Evolutionary conservation across 2,113 vertebrate species (phyloP).

Genomic region (Python bivittatus): DNA sequence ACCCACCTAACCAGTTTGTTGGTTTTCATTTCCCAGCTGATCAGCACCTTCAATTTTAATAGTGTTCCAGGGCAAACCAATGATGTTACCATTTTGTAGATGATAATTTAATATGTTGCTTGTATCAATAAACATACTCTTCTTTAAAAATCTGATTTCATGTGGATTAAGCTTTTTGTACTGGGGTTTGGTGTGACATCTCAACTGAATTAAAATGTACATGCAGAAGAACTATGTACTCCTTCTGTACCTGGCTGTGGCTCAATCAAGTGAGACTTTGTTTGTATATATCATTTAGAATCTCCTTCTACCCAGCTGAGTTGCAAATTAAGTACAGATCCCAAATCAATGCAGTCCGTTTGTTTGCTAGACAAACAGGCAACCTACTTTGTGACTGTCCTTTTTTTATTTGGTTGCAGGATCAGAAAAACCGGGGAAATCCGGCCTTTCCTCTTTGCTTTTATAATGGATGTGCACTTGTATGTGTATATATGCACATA

Average conservation of each 20-base stretch:
- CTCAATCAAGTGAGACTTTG: background rate
- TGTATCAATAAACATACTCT: background rate
- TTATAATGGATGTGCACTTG: background rate
- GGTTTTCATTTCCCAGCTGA: background rate
- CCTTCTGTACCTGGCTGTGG: background rate
- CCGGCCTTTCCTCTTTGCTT: background rate
- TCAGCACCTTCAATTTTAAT: background rate
- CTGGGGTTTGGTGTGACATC: background rate
- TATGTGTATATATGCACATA: background rate
- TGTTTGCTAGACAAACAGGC: constrained; percentile 6
- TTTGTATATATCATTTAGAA: background rate
- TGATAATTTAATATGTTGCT: background rate
- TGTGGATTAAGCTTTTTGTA: background rate
- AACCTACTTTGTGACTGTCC: background rate
- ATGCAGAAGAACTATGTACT: background rate
- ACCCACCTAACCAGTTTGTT: background rate
- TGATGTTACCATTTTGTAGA: background rate
- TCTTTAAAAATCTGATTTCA: background rate
- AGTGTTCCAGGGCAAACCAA: background rate
- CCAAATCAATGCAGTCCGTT: background rate
- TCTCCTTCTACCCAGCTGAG: background rate
- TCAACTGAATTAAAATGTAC: background rate
- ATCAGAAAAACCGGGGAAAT: constrained; percentile 3
- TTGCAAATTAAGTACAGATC: background rate
- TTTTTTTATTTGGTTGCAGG: background rate